These are phyloP conservation scores for Lagopus muta DNA, from an alignment of 2,113 vertebrate species.

Conservation along the genomic window DNA sequence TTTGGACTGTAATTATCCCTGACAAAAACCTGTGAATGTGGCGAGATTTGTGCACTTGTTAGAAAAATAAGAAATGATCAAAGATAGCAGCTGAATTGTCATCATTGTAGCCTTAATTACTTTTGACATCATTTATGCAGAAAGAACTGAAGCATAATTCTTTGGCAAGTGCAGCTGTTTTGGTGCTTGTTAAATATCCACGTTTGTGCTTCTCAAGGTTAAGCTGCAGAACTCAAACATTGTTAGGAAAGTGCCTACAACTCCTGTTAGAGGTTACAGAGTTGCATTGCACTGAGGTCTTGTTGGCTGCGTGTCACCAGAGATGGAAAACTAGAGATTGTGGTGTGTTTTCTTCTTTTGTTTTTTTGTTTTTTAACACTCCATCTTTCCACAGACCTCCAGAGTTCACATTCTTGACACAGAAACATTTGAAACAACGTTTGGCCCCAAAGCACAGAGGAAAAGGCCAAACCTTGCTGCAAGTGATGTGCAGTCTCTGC, in stretches of 20 bases:
- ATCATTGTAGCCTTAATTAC: slow-evolving; percentile 40
- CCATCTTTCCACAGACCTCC: slow-evolving; percentile 82
- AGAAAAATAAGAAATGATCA: slow-evolving; percentile 67
- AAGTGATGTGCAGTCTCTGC: slow-evolving; percentile 87
- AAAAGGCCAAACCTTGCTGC: slow-evolving; percentile 89
- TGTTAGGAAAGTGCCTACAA: neutral
- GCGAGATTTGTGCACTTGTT: slow-evolving; percentile 59
- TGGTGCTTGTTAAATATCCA: slow-evolving; percentile 56
- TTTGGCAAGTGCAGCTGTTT: slow-evolving; percentile 45
- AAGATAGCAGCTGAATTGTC: slow-evolving; percentile 71
- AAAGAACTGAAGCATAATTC: slow-evolving; percentile 49
- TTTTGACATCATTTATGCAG: slow-evolving; percentile 57
- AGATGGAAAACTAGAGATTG: neutral
- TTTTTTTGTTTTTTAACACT: neutral
- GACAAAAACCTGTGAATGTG: slow-evolving; percentile 77
- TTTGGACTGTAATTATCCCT: slow-evolving; percentile 73
- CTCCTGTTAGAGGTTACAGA: neutral
- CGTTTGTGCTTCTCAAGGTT: slow-evolving; percentile 37
- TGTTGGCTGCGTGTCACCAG: neutral
- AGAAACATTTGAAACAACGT: slow-evolving; percentile 93
- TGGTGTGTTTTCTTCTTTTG: neutral
- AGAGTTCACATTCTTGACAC: slow-evolving; percentile 98
- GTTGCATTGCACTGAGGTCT: neutral
- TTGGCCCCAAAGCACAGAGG: slow-evolving; percentile 94
- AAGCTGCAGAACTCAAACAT: slow-evolving; percentile 32